Conservation (phyloP, 2,888 invertebrate species). For the Pseudococcus longispinus region DNA sequence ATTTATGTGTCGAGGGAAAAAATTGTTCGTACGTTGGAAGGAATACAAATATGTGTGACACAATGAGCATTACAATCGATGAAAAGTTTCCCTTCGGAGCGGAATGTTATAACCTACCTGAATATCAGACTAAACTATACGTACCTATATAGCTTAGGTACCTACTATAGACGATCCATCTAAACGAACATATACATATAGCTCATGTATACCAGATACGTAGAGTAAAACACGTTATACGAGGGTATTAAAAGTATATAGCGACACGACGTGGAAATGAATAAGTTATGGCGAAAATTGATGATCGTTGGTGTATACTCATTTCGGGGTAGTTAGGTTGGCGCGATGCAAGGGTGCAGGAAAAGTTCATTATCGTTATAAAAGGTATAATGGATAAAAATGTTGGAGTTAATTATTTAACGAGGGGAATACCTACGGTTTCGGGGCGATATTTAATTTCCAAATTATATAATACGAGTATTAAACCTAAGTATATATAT, state of each 20-base stretch:
- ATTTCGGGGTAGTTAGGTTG: neutral
- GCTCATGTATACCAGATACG: too few relatives aligned
- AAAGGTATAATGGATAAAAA: conserved; percentile 7
- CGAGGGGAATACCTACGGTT: neutral
- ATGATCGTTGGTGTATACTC: neutral
- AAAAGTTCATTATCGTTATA: conserved; percentile 6
- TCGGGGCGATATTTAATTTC: neutral
- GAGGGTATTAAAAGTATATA: neutral
- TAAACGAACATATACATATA: too few relatives aligned
- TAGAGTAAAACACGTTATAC: neutral
- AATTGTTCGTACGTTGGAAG: neutral
- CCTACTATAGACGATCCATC: too few relatives aligned
- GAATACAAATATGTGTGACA: neutral
- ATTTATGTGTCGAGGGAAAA: neutral
- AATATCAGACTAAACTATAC: neutral
- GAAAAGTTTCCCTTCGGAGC: neutral
- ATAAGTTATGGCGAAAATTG: conserved; percentile 6
- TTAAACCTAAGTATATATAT: neutral
- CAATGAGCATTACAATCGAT: neutral
- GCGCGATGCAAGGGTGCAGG: neutral
- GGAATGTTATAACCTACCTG: neutral
- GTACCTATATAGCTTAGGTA: too few relatives aligned
- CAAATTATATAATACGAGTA: conserved; percentile 7
- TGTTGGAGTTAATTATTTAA: neutral
- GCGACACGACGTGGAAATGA: neutral